A percentile compares a stretch with the other conserved stretches of the same genome.
Conservation (phyloP, 2,113 vertebrate species). For the Ranitomeya variabilis region DNA sequence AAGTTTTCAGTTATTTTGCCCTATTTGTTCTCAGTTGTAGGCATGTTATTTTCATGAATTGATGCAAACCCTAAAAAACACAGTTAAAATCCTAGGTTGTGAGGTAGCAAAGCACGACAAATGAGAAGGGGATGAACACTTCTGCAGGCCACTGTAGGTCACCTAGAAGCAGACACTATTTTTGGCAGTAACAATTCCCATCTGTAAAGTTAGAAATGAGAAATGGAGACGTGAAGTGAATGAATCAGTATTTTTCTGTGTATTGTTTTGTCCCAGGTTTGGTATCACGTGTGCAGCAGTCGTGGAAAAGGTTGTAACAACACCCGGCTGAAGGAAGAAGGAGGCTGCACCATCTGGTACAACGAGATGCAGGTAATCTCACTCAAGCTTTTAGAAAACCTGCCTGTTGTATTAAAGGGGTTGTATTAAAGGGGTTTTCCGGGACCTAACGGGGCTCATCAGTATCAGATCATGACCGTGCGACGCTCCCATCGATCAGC, state of each 20-base stretch:
- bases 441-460: no score
- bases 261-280: constrained; percentile 76
- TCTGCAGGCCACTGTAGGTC: not conserved
- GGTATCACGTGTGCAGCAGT: constrained; percentile 93
- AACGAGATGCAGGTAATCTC: constrained; percentile 87
- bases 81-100: no score
- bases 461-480: no score
- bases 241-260: not conserved
- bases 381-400: not conserved
- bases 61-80: no score
- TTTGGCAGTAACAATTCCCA: not conserved
- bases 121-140: no score
- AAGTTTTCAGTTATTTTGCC: no score
- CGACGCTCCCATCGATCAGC: no score
- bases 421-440: no score
- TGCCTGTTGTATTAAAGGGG: not conserved
- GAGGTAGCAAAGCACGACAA: no score
- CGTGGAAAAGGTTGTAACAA: constrained; percentile 93
- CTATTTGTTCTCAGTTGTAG: no score
- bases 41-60: no score
- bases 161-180: not conserved
- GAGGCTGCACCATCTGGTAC: constrained; percentile 99
- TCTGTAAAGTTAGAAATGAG: not conserved
- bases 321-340: constrained; percentile 92
- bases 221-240: not conserved